Evolutionary conservation across 2,888 invertebrate genomes (phyloP), one percentile per base, ranked within the genome.

Genomic region (Galerucella pusilla): DNA sequence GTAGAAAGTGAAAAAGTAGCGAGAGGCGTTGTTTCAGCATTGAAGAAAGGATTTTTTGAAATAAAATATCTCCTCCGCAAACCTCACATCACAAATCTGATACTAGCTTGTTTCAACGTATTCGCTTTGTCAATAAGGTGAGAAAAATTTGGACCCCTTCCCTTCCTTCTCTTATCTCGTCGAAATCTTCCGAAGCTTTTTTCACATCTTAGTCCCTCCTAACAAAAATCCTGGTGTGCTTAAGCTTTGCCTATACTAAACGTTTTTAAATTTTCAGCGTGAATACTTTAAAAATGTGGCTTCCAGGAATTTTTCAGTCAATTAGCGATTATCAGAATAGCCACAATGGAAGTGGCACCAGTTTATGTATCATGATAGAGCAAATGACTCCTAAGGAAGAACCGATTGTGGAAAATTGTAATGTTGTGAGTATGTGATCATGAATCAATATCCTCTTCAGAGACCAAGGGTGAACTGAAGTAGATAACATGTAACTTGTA

Each of bases 211-310:
- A 42, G 7, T 42, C 7, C 9, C 35, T 1, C 35, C 9, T 1
- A 35, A 7, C 35, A 9, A 1, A 42, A 42, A 42, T 42, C 35
- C 7, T 6, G 35, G 5, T 42, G 1, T 42, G 7, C 35, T 5
- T 5, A 35, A 1, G 7, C 35, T 42, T 42, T 9, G 35, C 35
- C 2, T 42, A 7, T 9, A 42, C 35, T 42, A 7, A 49, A 12
- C 11, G 42, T 57, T 68, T 28, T 2, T 4, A 45, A 60, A 28
- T 66, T 80, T 84, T 76, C 72, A 87, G 88, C 71, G 76, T 93
- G 79, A 96, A 96, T 84, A 94, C 96, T 0, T 88, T 96, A 60
- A 93, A 95, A 20, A 90, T 96, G 49, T 97, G 96, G 96, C 90
- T 96, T 80, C 96, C 96, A 0, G 95, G 96, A 84, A 89, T 97